Percentiles rank a stretch among this genome's conserved stretches.
These are phyloP conservation scores for Nyctibius bracteatus DNA, from an alignment of 2,113 vertebrate genomes.

Conservation along the genomic window DNA sequence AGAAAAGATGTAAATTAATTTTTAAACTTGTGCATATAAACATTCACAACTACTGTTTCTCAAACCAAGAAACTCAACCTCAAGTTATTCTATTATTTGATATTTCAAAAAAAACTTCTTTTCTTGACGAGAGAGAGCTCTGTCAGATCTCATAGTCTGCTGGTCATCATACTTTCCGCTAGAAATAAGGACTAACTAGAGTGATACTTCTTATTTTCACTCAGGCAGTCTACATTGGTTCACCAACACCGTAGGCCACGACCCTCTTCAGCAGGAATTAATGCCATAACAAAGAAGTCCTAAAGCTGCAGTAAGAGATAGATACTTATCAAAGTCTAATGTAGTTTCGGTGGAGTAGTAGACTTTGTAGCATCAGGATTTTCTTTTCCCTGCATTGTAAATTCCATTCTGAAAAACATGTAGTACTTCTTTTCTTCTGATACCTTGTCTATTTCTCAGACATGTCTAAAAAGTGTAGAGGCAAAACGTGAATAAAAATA, in stretches of 20 bases:
- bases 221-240: neutral
- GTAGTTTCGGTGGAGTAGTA: neutral
- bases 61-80: neutral
- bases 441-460: neutral
- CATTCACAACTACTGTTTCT: neutral
- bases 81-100: neutral
- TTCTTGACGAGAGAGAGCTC: neutral
- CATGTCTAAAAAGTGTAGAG: neutral
- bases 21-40: neutral
- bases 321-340: neutral
- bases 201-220: neutral
- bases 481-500: neutral
- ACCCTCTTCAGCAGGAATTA: neutral
- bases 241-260: rapidly evolving
- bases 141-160: neutral
- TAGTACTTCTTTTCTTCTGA: neutral
- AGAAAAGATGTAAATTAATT: neutral
- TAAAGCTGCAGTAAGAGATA: neutral
- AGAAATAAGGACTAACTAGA: neutral
- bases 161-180: neutral
- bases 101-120: neutral
- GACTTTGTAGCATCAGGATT: neutral
- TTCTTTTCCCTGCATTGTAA: neutral
- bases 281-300: neutral
- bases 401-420: neutral